A percentile compares a stretch with the other conserved stretches of the same genome.
Evolutionary conservation across 2,888 invertebrate species (phyloP).

Genomic region (Prionchulus punctatus): DNA sequence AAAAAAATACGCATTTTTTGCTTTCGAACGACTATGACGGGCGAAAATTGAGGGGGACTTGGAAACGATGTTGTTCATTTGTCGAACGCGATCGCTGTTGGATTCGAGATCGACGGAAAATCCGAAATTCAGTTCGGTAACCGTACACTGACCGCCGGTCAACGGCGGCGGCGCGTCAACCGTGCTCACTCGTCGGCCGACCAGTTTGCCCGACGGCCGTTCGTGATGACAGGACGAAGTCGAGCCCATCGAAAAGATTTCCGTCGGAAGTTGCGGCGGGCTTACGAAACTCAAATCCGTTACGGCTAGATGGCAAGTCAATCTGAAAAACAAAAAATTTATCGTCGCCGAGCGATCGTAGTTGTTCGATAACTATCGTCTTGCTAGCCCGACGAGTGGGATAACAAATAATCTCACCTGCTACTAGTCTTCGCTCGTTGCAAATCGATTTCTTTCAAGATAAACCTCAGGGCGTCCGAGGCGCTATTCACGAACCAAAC

Average conservation of each 20-base stretch:
- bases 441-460: conserved; percentile 38
- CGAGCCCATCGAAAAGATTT: no score
- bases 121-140: conserved; percentile 47
- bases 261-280: no score
- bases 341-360: not conserved
- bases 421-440: conserved; percentile 16
- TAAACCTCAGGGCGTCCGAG: conserved; percentile 40
- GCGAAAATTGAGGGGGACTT: no score
- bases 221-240: no score
- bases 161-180: not conserved
- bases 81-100: not conserved
- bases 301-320: conserved; percentile 49
- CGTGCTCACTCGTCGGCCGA: not conserved
- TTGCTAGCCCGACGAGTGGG: not conserved
- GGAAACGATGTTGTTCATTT: conserved; percentile 1
- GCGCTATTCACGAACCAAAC: conserved; percentile 47
- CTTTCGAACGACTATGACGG: no score
- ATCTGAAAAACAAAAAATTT: conserved; percentile 22
- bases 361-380: not conserved
- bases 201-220: no score
- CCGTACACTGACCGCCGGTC: conserved; percentile 27
- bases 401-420: not conserved
- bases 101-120: conserved; percentile 43
- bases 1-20: not conserved
- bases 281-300: conserved; percentile 46